A percentile compares a stretch with the other conserved stretches of the same genome.
Conservation (phyloP, 2,888 invertebrate species). For the Drosophila parthenogenetica region DNA sequence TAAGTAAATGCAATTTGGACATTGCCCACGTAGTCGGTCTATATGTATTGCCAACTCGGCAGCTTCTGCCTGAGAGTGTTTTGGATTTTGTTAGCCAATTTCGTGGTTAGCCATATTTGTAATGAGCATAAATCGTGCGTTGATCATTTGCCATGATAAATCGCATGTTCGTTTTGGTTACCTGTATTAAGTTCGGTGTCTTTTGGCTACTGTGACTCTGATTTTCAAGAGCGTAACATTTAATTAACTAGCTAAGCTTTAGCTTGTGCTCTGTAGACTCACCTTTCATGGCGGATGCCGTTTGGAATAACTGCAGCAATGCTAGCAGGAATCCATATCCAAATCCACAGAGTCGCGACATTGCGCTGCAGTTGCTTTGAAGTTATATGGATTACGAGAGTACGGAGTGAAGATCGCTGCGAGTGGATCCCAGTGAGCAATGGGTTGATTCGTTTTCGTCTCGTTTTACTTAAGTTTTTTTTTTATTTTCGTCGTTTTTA, state of each 20-base stretch:
- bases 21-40: conserved; percentile 58
- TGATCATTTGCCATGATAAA: conserved; percentile 81
- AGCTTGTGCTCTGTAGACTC: conserved; percentile 22
- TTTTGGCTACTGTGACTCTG: conserved; percentile 48
- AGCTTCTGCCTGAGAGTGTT: conserved; percentile 36
- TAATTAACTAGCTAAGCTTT: conserved; percentile 64
- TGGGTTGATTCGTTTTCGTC: conserved; percentile 27
- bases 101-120: conserved; percentile 80
- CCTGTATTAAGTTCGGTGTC: conserved; percentile 64
- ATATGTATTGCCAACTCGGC: conserved; percentile 1
- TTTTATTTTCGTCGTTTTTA: conserved; percentile 70
- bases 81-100: conserved; percentile 48
- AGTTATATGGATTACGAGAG: conserved; percentile 42
- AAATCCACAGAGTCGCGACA: conserved; percentile 69
- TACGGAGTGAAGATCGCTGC: conserved; percentile 21
- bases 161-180: conserved; percentile 61
- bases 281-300: conserved; percentile 75
- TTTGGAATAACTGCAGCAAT: conserved; percentile 59
- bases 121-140: conserved; percentile 81
- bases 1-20: conserved; percentile 79
- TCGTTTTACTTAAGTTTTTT: conserved; percentile 36
- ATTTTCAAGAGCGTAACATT: conserved; percentile 65
- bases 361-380: conserved; percentile 72
- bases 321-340: conserved; percentile 53
- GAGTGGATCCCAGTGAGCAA: conserved; percentile 7